Percentiles rank a stretch among this genome's conserved stretches.
Evolutionary conservation across 2,797 vertebrate genomes (phyloP).

Genomic region (Thaleichthys pacificus): DNA sequence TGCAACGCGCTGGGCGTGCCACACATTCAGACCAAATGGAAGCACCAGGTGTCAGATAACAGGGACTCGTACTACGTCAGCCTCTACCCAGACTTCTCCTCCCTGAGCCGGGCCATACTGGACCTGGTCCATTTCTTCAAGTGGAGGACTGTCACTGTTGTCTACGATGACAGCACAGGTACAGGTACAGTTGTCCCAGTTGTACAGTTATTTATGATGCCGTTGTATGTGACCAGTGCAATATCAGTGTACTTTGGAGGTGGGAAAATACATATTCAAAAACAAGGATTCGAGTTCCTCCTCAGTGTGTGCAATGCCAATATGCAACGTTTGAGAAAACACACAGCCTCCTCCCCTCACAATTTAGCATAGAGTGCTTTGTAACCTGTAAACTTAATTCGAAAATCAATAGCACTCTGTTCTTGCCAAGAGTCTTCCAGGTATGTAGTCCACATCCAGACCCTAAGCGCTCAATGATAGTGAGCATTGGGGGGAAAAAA

Average conservation of each 20-base stretch:
- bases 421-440: conserved; percentile 65
- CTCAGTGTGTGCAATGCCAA: not conserved
- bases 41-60: conserved; percentile 98
- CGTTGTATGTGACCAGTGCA: no score
- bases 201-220: no score
- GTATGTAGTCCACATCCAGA: conserved; percentile 57
- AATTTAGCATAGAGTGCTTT: conserved; percentile 61
- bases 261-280: no score
- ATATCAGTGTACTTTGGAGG: no score
- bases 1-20: conserved; percentile 97
- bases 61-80: conserved; percentile 98
- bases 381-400: conserved; percentile 72
- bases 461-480: conserved; percentile 60
- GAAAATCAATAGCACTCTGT: conserved; percentile 74
- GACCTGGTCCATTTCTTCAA: conserved; percentile 99
- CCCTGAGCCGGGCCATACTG: conserved; percentile 95
- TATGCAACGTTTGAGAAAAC: conserved; percentile 35
- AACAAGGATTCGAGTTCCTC: no score
- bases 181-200: conserved; percentile 64
- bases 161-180: conserved; percentile 99
- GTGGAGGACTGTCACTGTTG: conserved; percentile 98
- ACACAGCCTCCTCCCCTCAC: conserved; percentile 43
- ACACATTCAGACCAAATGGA: conserved; percentile 98
- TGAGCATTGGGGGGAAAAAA: conserved; percentile 52
- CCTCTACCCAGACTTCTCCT: conserved; percentile 97